phyloP scores from a whole-genome alignment of 2,888 invertebrate species.

The Fabriciana adippe region DNA sequence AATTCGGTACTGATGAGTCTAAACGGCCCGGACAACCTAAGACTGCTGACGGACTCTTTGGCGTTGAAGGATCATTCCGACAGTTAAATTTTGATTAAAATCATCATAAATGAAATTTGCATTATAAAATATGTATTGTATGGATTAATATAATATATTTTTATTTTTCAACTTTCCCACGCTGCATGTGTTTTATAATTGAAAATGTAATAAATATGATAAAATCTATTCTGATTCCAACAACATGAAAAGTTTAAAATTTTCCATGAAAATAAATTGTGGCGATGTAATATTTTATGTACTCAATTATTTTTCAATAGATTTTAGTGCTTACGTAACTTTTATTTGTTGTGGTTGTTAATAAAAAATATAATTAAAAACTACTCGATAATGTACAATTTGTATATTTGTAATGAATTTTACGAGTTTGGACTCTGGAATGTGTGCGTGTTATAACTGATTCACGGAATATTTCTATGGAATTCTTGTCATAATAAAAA shows the following conservation, averaged over 20 bases:
- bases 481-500: too few relatives aligned
- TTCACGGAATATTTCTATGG: too few relatives aligned
- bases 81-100: slow-evolving; percentile 67
- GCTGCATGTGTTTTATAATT: too few relatives aligned
- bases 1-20: slow-evolving; percentile 78
- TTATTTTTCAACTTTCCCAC: too few relatives aligned
- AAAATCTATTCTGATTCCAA: background rate
- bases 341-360: too few relatives aligned
- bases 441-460: too few relatives aligned
- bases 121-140: background rate
- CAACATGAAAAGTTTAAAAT: background rate
- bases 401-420: background rate
- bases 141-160: too few relatives aligned
- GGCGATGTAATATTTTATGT: background rate
- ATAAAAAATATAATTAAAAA: too few relatives aligned
- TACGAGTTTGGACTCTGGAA: too few relatives aligned
- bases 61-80: slow-evolving; percentile 81
- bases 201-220: too few relatives aligned
- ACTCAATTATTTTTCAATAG: background rate
- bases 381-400: background rate
- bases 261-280: background rate
- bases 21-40: slow-evolving; percentile 80
- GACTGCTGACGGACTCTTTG: slow-evolving; percentile 79
- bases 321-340: too few relatives aligned
- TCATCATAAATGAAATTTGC: background rate